Evolutionary conservation across 2,888 invertebrate species (phyloP).

Genomic region (Cataglyphis albicans): DNA sequence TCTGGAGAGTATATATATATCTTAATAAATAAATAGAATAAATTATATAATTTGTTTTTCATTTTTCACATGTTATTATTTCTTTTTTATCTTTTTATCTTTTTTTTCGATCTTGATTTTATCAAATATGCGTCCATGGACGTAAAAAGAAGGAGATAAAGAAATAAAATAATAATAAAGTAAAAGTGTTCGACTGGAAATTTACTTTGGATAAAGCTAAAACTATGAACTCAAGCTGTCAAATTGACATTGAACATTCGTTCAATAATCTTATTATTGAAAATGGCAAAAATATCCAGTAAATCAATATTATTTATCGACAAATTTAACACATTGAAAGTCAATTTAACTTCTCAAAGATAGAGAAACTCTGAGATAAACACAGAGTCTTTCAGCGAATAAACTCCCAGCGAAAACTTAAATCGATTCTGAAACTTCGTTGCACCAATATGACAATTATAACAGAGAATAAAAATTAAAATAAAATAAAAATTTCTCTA

Average conservation of each 20-base stretch:
- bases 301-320: not conserved
- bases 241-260: not conserved
- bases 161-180: not conserved
- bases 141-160: not conserved
- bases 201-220: not conserved
- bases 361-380: not conserved
- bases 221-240: not conserved
- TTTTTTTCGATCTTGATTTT: not conserved
- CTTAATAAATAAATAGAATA: not conserved
- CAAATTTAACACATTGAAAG: not conserved
- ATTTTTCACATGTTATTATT: not conserved
- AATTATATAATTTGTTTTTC: not conserved
- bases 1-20: no score
- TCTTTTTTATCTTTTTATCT: not conserved
- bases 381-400: not conserved
- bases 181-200: not conserved
- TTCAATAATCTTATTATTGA: not conserved
- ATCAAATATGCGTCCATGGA: not conserved
- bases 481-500: slow-evolving; percentile 9
- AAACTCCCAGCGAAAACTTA: slow-evolving; percentile 4
- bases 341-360: not conserved
- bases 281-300: not conserved
- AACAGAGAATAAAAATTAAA: not conserved
- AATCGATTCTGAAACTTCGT: slow-evolving; percentile 7
- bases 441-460: not conserved